Evolutionary conservation across 2,888 invertebrate genomes (phyloP).

Genomic region (Nematopogon swammerdamellus): DNA sequence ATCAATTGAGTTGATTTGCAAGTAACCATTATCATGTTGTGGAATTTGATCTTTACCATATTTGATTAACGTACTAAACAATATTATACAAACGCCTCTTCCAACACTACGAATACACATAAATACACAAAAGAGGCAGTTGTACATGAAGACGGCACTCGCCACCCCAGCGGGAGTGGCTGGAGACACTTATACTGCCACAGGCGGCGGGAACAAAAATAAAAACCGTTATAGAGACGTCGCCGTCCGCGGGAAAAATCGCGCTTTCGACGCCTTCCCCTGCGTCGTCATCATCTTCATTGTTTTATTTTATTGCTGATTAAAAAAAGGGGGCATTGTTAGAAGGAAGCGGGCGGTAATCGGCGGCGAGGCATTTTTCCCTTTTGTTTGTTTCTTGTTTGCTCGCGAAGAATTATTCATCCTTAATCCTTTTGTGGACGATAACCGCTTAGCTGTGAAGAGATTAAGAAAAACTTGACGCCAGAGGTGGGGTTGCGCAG

Average conservation of each 20-base stretch:
- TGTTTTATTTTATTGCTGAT: background rate
- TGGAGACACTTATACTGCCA: background rate
- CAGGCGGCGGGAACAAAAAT: background rate
- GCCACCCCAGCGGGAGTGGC: background rate
- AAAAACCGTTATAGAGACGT: background rate
- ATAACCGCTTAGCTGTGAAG: conserved; percentile 10
- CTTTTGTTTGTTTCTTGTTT: conserved; percentile 27
- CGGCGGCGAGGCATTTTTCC: conserved; percentile 10
- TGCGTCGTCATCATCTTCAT: background rate
- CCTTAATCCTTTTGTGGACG: conserved; percentile 21
- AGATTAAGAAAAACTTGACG: conserved; percentile 18
- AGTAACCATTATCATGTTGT: no score
- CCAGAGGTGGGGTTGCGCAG: no score
- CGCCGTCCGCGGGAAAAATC: background rate
- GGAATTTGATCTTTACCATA: no score
- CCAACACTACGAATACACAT: no score
- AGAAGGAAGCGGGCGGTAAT: background rate
- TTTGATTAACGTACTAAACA: no score
- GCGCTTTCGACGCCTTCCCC: background rate
- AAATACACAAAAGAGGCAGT: no score
- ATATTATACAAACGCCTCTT: no score
- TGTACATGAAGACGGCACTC: background rate
- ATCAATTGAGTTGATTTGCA: no score
- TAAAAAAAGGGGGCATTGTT: background rate
- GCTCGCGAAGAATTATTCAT: conserved; percentile 11